Evolutionary conservation across 2,888 invertebrate species (phyloP), one percentile per base, ranked within the genome.

Genomic region (Patella caerulea): DNA sequence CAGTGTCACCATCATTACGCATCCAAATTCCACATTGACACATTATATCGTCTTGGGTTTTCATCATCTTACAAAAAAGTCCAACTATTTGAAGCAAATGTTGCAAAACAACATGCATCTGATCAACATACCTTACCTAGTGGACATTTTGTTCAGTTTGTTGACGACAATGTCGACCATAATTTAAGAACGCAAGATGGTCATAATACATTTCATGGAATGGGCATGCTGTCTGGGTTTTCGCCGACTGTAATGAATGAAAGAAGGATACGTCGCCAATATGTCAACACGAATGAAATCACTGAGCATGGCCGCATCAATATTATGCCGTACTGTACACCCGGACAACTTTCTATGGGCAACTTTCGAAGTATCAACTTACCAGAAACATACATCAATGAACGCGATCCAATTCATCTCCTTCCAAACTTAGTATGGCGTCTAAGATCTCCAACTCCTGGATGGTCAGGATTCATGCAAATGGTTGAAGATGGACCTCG

Each of bases 111-210:
- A 19, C n/a, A 72, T 85, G 80, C 76, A 5, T 76, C 71, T 59
- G 78, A 80, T 73, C 76, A 83, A 45, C 77, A 74, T 14, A 78
- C 74, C 12, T 55, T 74, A 53, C 34, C 14, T 9, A 34, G 11
- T 72, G 74, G 80, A 7, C 54, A 53, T 19, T 79, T 82, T 76
- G 70, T 86, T 29, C 83, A 84, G 73, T 84, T 78, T 78, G 82
- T 79, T 19, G 86, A 85, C 17, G 86, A 87, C 74, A 87, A 86
- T 81, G 82, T 86, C 53, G 84, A 87, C 73, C 86, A 86, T 80
- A 85, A 85, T 75, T 24, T 24, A 52, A 71, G 77, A 56, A 85
- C 84, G 34, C 34, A 85, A 12, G 84, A 87, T 80, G 85, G 84
- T 3, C 70, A 80, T 29, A 75, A 78, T 34, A 85, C 86, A 19